Conservation (phyloP, 35 echinoderm and acorn worm species). For the Ophiothrix spiculata region DNA sequence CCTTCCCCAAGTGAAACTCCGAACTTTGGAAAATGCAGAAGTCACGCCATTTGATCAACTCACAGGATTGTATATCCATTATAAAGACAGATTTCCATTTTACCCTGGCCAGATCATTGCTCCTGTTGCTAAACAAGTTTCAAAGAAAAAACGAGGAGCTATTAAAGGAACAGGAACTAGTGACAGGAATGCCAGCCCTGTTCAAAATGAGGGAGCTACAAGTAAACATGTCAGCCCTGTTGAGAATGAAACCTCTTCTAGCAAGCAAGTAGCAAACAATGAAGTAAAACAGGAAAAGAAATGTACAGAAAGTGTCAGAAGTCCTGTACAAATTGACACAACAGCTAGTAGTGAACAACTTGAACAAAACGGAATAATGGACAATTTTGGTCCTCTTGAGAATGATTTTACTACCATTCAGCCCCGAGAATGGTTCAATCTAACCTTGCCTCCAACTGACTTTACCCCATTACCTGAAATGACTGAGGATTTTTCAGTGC, state of each 20-base stretch:
- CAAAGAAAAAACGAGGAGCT: no score
- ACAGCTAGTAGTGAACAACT: not conserved
- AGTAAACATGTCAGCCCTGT: not conserved
- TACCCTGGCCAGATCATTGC: not conserved
- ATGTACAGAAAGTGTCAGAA: not conserved
- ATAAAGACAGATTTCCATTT: constrained; percentile 44
- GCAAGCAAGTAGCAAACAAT: not conserved
- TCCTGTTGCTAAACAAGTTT: no score
- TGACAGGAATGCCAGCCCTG: not conserved
- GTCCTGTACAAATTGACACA: not conserved
- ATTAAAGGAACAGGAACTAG: not conserved
- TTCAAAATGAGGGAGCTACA: not conserved
- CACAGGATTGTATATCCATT: constrained; percentile 47
- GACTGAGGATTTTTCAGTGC: not conserved
- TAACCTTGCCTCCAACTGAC: not conserved
- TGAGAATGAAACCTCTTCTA: not conserved
- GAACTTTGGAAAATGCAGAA: constrained; percentile 17
- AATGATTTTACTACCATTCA: not conserved
- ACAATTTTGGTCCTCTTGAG: no score
- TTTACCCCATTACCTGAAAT: not conserved
- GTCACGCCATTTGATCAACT: constrained; percentile 57
- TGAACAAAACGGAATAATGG: no score
- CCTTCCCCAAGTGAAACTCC: constrained; percentile 19
- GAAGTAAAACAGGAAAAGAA: not conserved
- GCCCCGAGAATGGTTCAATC: not conserved